phyloP scores from a whole-genome alignment of 2,113 vertebrate genomes.

The Ursus arctos region DNA sequence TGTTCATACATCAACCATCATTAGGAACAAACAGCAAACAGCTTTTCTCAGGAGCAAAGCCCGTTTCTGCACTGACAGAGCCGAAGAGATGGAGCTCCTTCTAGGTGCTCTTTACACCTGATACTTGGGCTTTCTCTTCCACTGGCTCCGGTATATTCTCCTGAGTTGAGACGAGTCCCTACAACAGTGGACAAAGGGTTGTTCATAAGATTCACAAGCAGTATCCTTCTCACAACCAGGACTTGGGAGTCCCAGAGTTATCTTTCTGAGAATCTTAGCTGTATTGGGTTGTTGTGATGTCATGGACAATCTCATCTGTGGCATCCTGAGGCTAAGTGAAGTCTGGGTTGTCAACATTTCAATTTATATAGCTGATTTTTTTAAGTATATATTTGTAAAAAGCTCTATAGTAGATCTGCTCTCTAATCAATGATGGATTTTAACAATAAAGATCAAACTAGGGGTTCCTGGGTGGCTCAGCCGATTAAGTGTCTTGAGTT shows the following conservation, averaged over 20 bases:
- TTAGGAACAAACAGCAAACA: slow-evolving; percentile 72
- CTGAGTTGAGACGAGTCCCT: not conserved
- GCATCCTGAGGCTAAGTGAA: not conserved
- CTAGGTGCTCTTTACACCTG: not conserved
- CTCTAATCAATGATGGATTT: not conserved
- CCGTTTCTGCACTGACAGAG: not conserved
- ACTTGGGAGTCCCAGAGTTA: not conserved
- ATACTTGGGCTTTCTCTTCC: not conserved
- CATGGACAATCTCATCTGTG: not conserved
- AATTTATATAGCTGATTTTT: not conserved
- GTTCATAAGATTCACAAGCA: not conserved
- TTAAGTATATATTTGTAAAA: not conserved
- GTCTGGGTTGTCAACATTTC: slow-evolving; percentile 26
- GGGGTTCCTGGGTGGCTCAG: not conserved
- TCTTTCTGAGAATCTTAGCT: not conserved
- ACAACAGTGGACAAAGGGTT: not conserved
- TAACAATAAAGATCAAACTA: slow-evolving; percentile 11
- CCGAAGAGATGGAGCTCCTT: not conserved
- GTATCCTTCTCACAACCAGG: not conserved
- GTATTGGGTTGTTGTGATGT: not conserved
- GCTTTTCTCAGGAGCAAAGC: slow-evolving; percentile 57
- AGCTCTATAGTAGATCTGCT: not conserved
- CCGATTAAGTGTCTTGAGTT: not conserved
- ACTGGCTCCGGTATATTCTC: not conserved
- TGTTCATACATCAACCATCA: slow-evolving; percentile 73